Conservation (phyloP, 2,797 vertebrate genomes). For the Emys orbicularis region DNA sequence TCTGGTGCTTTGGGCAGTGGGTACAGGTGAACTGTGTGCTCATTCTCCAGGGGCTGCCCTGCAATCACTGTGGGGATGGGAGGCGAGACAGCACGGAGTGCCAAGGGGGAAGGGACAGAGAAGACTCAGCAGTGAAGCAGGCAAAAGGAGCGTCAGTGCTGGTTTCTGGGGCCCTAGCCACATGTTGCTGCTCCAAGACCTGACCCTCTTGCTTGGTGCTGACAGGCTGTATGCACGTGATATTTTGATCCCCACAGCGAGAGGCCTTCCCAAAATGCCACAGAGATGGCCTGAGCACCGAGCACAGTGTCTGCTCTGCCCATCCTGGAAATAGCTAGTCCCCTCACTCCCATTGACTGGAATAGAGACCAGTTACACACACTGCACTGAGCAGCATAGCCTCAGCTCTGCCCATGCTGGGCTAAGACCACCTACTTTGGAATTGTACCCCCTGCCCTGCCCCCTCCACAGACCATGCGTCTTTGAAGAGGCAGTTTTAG, state of each 20-base stretch:
- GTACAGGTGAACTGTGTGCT: background rate
- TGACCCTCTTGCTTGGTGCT: background rate
- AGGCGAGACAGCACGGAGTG: background rate
- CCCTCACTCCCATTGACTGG: conserved; percentile 43
- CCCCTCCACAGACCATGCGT: conserved; percentile 48
- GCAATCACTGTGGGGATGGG: background rate
- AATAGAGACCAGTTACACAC: conserved; percentile 43
- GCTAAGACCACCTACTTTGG: conserved; percentile 54
- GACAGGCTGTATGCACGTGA: background rate
- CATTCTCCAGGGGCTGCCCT: background rate
- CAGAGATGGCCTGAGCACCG: background rate
- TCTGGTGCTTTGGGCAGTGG: background rate
- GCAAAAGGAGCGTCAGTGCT: background rate
- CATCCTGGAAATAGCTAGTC: background rate
- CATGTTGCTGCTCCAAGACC: background rate
- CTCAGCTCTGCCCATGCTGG: conserved; percentile 50
- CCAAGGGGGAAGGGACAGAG: background rate
- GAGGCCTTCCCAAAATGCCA: background rate
- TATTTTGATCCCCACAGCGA: accelerated
- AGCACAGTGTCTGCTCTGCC: background rate
- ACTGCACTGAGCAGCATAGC: conserved; percentile 43
- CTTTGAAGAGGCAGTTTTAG: conserved; percentile 71
- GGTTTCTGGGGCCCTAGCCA: background rate
- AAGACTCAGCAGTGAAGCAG: background rate
- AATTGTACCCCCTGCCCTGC: conserved; percentile 30